A percentile compares a stretch with the other conserved stretches of the same genome.
These are phyloP conservation scores for Xerus inauris DNA, from an alignment of 2,113 vertebrate species.

Conservation along the genomic window DNA sequence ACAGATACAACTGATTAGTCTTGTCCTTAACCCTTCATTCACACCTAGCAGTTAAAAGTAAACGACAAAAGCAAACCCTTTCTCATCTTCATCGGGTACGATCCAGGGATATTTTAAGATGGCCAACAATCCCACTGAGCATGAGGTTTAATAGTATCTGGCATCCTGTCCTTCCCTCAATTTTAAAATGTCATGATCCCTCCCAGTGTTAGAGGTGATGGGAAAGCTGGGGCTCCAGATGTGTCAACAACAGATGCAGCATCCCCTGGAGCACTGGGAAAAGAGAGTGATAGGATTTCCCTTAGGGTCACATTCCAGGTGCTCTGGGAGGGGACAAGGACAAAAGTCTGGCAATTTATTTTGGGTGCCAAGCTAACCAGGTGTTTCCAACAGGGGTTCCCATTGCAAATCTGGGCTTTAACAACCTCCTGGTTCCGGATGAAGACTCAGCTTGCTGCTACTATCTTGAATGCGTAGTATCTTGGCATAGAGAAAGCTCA, in stretches of 20 bases:
- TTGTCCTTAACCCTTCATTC: not conserved
- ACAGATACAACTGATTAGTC: not conserved
- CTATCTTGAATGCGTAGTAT: not conserved
- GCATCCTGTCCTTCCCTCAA: not conserved
- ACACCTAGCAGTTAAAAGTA: not conserved
- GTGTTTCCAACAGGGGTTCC: not conserved
- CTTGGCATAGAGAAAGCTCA: not conserved
- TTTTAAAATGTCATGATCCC: slow-evolving; percentile 18
- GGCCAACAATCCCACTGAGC: too few species aligned
- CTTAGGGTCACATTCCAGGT: slow-evolving; percentile 38
- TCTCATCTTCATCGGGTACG: not conserved
- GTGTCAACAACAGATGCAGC: slow-evolving; percentile 56
- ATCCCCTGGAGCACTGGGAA: slow-evolving; percentile 48
- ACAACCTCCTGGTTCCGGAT: not conserved
- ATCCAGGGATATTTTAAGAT: not conserved
- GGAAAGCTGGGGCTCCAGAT: slow-evolving; percentile 18
- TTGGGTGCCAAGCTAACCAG: not conserved
- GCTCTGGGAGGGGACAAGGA: not conserved
- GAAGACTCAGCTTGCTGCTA: not conserved
- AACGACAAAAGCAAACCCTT: not conserved
- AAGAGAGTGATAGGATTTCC: slow-evolving; percentile 56
- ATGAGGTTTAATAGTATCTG: not conserved
- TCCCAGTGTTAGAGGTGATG: slow-evolving; percentile 26
- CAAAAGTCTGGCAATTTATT: not conserved
- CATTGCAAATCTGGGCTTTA: not conserved